Conservation (phyloP, 2,113 vertebrate species). For the Blennius ocellaris region DNA sequence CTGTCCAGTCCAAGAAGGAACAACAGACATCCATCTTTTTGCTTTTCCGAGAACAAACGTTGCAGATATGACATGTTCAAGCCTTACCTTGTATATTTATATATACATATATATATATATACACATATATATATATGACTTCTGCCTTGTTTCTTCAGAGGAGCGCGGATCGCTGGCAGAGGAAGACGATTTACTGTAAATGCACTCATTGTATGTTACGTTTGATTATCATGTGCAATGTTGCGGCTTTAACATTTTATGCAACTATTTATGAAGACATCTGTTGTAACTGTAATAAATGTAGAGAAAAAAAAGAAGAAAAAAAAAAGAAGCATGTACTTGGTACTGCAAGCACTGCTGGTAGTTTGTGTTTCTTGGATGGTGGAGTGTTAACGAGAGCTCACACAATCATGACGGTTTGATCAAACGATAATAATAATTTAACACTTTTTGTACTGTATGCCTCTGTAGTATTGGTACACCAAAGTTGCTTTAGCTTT, state of each 20-base stretch:
- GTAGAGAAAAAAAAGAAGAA: conserved; percentile 76
- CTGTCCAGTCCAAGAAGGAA: conserved; percentile 70
- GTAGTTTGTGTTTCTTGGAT: conserved; percentile 87
- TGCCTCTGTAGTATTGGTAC: conserved; percentile 76
- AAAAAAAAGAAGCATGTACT: conserved; percentile 93
- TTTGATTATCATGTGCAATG: conserved; percentile 99
- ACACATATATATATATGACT: conserved; percentile 61
- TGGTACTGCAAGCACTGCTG: conserved; percentile 92
- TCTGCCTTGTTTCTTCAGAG: conserved; percentile 84
- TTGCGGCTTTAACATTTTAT: conserved; percentile 99
- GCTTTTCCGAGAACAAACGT: conserved; percentile 90
- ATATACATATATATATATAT: neutral
- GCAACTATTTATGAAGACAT: conserved; percentile 99
- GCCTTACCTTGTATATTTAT: conserved; percentile 96
- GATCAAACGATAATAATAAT: conserved; percentile 47
- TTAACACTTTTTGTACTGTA: conserved; percentile 74
- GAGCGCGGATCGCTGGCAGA: conserved; percentile 76
- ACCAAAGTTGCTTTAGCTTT: conserved; percentile 83
- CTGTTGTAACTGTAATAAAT: conserved; percentile 99
- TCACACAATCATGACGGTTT: conserved; percentile 69
- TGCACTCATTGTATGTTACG: conserved; percentile 91
- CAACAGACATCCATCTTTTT: conserved; percentile 79
- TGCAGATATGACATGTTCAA: conserved; percentile 92
- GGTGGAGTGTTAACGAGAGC: conserved; percentile 73
- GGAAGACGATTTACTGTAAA: conserved; percentile 89